These are phyloP conservation scores for Mus caroli DNA, from an alignment of 2,797 vertebrate genomes.

Conservation along the genomic window DNA sequence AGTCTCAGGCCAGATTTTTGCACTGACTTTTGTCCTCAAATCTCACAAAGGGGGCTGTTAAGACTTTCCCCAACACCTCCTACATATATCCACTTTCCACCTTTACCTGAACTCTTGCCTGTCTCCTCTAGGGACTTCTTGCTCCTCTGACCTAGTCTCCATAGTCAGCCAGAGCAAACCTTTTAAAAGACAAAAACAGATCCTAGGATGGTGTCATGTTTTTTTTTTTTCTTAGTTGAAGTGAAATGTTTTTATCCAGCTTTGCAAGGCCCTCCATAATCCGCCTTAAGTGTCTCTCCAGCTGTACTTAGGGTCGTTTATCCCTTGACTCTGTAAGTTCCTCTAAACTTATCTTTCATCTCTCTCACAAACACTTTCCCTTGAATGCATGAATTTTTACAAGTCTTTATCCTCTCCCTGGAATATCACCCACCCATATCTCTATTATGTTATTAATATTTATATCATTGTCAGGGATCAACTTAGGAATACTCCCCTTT, in stretches of 20 bases:
- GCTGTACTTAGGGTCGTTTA: not conserved
- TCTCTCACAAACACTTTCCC: constrained; percentile 5
- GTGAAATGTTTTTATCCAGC: not conserved
- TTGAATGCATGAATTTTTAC: not conserved
- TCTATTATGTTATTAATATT: not conserved
- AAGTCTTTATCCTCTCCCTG: not conserved
- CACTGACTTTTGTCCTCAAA: not conserved
- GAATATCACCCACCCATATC: not conserved
- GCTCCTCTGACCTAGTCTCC: not conserved
- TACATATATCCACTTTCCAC: not conserved
- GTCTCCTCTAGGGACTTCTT: not conserved
- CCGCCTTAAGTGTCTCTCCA: not conserved
- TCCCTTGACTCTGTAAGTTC: not conserved
- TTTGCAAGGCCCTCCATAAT: not conserved
- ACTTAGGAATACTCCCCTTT: not conserved
- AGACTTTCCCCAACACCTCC: constrained; percentile 25
- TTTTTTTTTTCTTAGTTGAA: not conserved
- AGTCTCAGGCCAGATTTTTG: not conserved
- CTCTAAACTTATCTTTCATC: not conserved
- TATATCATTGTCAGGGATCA: not conserved
- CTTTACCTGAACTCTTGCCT: not conserved
- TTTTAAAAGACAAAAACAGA: constrained; percentile 52
- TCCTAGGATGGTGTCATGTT: not conserved
- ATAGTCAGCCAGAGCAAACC: not conserved
- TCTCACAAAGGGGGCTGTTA: not conserved